Evolutionary conservation across 37 sponge, comb jelly and placozoan genomes (phyloP), one percentile per base, ranked within the genome.

Genomic region (Spongilla lacustris): DNA sequence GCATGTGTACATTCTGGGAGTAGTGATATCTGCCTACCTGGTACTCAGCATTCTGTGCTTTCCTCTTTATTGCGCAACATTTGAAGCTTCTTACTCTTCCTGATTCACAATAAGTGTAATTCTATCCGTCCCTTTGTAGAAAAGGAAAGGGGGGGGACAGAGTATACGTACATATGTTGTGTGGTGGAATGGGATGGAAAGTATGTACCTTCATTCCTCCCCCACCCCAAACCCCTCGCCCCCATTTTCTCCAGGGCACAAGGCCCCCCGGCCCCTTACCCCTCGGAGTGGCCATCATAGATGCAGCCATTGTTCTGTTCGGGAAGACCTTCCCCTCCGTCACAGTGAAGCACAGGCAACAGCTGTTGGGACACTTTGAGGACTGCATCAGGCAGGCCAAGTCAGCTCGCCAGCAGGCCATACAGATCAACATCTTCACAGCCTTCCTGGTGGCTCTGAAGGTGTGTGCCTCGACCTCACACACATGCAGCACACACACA

Each of bases 341-440:
- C 29, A 81, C 94, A 12, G 72, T 66, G 71, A 99, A 97, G 75
- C 99, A 99, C 76, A 80, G 94, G 3, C 85, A 75, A 35, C 99
- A 99, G 89, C 88, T 99, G 83, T 80, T 99, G 27, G 67, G 74
- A 22, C 99, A 99, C 83, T 99, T 99, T 83, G 86, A 81, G 75
- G 94, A 92, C 12, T 84, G 85, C 46, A 87, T 97, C 26, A 91
- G 89, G 34, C 89, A 89, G 78, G 93, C 95, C 48, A 99, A 97
- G 85, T 83, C 92, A 6, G 69, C 83, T 13, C 82, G 92, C 32
- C 96, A 92, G 71, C 94, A 87, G 48, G 91, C 93, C 58, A 86
- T 99, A 35, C 97, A 94, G 80, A 92, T 97, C 83, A 99, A 99
- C 80, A 92, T 99, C 41, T 90, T 99, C 82, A 93, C 97, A 13